These are phyloP conservation scores for Aphelocoma californica DNA, from an alignment of 2,797 vertebrate genomes.

Conservation along the genomic window DNA sequence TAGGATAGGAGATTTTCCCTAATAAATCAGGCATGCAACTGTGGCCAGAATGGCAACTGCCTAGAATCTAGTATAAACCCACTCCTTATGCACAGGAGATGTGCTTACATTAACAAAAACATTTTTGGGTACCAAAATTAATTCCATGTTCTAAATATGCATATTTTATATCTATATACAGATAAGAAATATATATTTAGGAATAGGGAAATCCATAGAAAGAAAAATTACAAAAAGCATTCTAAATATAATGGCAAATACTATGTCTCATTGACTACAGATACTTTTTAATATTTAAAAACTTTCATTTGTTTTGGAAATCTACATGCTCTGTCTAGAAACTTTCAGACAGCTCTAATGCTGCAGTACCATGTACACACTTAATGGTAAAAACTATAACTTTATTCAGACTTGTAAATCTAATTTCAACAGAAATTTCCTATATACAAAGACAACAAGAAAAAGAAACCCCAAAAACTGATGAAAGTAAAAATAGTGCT, in stretches of 20 bases:
- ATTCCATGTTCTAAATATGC: not conserved
- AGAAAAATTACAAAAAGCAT: not conserved
- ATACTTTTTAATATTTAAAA: not conserved
- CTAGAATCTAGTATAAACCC: not conserved
- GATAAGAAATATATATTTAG: not conserved
- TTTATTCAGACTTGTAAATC: not conserved
- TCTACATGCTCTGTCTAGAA: not conserved
- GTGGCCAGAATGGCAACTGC: not conserved
- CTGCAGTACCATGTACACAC: not conserved
- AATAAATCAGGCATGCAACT: not conserved
- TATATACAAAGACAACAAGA: not conserved
- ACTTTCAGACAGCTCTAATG: not conserved
- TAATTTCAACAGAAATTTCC: not conserved
- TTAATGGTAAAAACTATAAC: not conserved
- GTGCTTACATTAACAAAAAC: not conserved
- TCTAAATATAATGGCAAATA: not conserved
- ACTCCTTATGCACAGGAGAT: not conserved
- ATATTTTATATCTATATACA: not conserved
- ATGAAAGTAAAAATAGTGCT: not conserved
- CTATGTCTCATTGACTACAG: not conserved
- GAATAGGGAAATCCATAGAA: not conserved
- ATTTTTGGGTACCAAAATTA: not conserved
- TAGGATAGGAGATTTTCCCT: not conserved
- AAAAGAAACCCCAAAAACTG: fast-evolving
- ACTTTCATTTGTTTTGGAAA: not conserved